These are phyloP conservation scores for Lacerta agilis DNA, from an alignment of 2,797 vertebrate species.

Conservation along the genomic window DNA sequence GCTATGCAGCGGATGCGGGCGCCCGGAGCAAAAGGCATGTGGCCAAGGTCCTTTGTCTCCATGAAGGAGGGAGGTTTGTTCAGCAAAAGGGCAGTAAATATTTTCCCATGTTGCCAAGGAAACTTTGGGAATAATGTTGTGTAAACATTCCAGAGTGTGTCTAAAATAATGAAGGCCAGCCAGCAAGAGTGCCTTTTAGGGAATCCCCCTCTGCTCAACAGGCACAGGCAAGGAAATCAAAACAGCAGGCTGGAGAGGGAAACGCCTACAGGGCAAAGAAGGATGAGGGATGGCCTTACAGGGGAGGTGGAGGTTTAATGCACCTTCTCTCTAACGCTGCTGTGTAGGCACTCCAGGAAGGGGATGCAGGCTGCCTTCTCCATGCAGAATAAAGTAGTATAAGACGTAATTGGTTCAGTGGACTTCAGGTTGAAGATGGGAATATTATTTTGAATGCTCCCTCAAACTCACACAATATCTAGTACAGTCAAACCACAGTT, in stretches of 20 bases:
- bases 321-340: too few relatives aligned
- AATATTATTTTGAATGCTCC: not conserved
- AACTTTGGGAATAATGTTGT: constrained; percentile 81
- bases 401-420: too few relatives aligned
- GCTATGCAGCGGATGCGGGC: constrained; percentile 7
- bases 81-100: constrained; percentile 77
- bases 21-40: constrained; percentile 2
- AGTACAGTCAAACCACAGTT: too few relatives aligned
- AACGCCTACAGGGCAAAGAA: not conserved
- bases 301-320: not conserved
- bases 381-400: not conserved
- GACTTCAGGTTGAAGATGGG: not conserved
- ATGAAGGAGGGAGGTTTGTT: constrained; percentile 8
- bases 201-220: constrained; percentile 17
- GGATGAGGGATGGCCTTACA: too few relatives aligned
- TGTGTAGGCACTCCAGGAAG: not conserved
- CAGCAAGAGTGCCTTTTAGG: constrained; percentile 40
- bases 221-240: not conserved
- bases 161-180: constrained; percentile 6
- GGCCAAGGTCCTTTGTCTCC: constrained; percentile 16
- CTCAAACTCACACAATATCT: too few relatives aligned
- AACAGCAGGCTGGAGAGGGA: not conserved
- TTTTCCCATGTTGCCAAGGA: constrained; percentile 86
- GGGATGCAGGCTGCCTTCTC: not conserved
- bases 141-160: constrained; percentile 74